Evolutionary conservation across 2,797 vertebrate species (phyloP), one percentile per base, ranked within the genome.

Genomic region (Cyprinodon diabolis): DNA sequence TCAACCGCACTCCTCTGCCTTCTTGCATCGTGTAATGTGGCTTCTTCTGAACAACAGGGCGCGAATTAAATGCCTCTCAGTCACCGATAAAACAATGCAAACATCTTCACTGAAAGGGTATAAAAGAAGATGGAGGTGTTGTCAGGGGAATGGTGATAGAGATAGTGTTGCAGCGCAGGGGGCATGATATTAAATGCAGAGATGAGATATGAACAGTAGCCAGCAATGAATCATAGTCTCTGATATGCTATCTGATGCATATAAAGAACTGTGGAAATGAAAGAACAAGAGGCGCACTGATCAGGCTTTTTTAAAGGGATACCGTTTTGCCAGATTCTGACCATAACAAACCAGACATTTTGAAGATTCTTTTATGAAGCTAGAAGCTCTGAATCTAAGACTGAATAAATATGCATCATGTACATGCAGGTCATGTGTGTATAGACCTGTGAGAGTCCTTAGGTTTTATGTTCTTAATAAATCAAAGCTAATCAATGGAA

Each of bases 11-110:
- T 89, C 92, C 81, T 65, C 90, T 77, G 90, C 86, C 90, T 90
- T 72, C 90, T 89, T 90, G 90, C 86, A 93, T 86, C 87, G 83
- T 92, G 93, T 93, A 93, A 93, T 90, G 90, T 89, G 87, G 89
- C 88, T 92, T 86, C 90, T 90, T 91, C 88, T 81, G 89, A 90
- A 91, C 87, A 89, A 86, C 90, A 73, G 78, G 79, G 86, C 66
- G 82, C 19, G 67, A 93, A 93, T 93, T 87, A 93, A 93, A 93
- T 91, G 89, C 84, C 86, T 91, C 93, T 92, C 90, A 74, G 90
- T 87, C 87, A 72, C 90, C 85, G 93, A 93, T 94, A 92, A 94
- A 93, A 91, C 90, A 91, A 93, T 89, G 89, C 91, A 92, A 93
- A 92, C 91, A 92, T 89, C 90, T 90, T 91, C 81, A 23, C 90